Base-by-base conservation (phyloP, 2,113 vertebrate species). In the Acrocephalus arundinaceus region DNA sequence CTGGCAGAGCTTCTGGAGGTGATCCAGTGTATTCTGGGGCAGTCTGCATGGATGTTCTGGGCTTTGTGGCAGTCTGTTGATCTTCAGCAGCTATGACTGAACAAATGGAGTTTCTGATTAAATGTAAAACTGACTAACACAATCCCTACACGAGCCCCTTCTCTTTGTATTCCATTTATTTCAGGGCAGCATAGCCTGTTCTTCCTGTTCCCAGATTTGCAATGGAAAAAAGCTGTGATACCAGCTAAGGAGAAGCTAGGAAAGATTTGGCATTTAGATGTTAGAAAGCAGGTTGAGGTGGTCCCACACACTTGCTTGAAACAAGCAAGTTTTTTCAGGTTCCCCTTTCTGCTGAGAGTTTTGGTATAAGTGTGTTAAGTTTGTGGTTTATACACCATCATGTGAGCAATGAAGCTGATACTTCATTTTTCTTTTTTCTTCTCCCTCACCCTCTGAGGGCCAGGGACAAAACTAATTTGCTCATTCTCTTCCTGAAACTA, bases 101-200 rank as follows among this genome's bases (percentile, higher is more conserved):
- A 91, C 91, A 90, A 95, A 73, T 79, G 62, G 78, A 93, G 30
- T 93, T 80, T 85, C 75, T 88, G 67, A 95, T 93, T 95, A 96
- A 95, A 96, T 62, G 74, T 65, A 49, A 73, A 88, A 68, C 17
- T 88, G 73, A 80, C 14, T 67, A 74, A 84, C 90, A 67, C 51
- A 15, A 43, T 35, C 82, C 22, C 72, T 86, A 27, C 63, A 59
- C 0, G 23, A 90, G 82, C 88, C 68, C 92, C 75, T 94, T 91
- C 81, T 96, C 49, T 94, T 87, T 94, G 87, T 89, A 70, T 85
- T 93, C 71, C 0, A 0, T 87, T 94, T 91, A 35, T 90, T 93
- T 77, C 87, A 93, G 91, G 63, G 51, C 3, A 1, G 54, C 68
- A 23, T 48, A 31, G 52, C 35, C 51, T 87, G 15, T 66, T 89